Conservation (phyloP, 2,888 invertebrate genomes). For the Arctia plantaginis region DNA sequence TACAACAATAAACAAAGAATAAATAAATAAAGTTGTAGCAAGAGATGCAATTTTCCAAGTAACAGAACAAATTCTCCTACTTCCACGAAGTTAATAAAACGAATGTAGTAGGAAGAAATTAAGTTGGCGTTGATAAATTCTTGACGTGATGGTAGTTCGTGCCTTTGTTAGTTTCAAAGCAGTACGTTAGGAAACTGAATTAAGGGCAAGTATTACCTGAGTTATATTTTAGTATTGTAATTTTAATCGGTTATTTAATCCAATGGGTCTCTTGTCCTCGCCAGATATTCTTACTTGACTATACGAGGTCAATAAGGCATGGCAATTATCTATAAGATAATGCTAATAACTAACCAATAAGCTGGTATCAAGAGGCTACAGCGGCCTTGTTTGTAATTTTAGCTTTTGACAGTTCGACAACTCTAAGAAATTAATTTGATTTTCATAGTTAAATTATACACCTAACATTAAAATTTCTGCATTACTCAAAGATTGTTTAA, state of each 20-base stretch:
- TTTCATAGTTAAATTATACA: background rate
- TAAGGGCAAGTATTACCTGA: conserved; percentile 19
- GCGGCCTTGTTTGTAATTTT: too few species aligned
- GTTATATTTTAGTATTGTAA: background rate
- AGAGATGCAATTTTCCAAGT: conserved; percentile 23
- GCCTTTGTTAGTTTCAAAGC: conserved; percentile 59
- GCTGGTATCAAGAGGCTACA: too few species aligned
- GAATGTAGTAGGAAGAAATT: conserved; percentile 59
- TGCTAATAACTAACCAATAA: too few species aligned
- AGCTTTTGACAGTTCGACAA: too few species aligned
- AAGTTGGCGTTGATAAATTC: conserved; percentile 66
- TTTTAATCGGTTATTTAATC: background rate
- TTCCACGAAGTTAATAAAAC: conserved; percentile 39
- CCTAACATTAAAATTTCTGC: background rate
- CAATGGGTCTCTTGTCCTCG: background rate
- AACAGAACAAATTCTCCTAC: conserved; percentile 43
- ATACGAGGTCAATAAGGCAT: background rate
- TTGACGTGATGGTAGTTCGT: conserved; percentile 66
- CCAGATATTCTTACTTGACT: background rate
- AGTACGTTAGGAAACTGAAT: conserved; percentile 28
- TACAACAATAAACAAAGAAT: conserved; percentile 4
- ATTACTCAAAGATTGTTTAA: background rate
- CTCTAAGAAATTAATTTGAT: too few species aligned
- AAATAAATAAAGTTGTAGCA: conserved; percentile 2
- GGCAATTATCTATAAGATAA: too few species aligned